Conservation (phyloP, 1,140 invertebrate species). For the Hyles vespertilio region DNA sequence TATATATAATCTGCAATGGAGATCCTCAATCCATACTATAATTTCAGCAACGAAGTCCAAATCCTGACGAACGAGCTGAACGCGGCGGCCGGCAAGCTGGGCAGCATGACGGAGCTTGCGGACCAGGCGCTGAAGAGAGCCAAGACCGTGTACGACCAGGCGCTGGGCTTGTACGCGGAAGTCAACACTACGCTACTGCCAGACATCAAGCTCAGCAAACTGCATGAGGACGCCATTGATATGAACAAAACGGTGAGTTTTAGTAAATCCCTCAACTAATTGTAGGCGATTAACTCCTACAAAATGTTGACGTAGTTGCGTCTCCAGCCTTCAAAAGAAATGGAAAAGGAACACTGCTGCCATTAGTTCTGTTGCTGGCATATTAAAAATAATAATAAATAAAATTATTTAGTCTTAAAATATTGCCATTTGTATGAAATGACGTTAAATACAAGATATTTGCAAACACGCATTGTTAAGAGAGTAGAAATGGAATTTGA, state of each 20-base stretch:
- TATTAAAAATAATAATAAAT: too few species aligned
- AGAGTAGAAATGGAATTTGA: too few species aligned
- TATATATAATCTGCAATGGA: not conserved
- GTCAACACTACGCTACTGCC: conserved; percentile 86
- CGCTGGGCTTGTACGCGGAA: conserved; percentile 85
- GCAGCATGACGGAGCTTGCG: conserved; percentile 81
- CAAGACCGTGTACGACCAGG: conserved; percentile 85
- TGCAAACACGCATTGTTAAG: too few species aligned
- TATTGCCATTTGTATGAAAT: too few species aligned
- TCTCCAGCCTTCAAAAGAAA: too few species aligned
- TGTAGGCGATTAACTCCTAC: too few species aligned
- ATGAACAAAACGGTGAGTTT: conserved; percentile 78
- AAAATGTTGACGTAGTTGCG: too few species aligned
- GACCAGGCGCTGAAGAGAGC: conserved; percentile 84
- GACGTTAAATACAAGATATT: too few species aligned
- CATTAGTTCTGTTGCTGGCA: too few species aligned
- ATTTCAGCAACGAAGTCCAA: conserved; percentile 79
- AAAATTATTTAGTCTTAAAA: too few species aligned
- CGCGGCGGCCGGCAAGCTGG: conserved; percentile 80
- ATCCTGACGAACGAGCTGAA: conserved; percentile 76
- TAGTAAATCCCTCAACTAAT: too few species aligned
- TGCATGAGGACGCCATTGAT: conserved; percentile 80
- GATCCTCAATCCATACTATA: not conserved
- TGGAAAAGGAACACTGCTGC: too few species aligned
- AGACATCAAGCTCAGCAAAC: conserved; percentile 80